A percentile compares a stretch with the other conserved stretches of the same genome.
These are phyloP conservation scores for Allobates femoralis DNA, from an alignment of 2,797 vertebrate genomes.

Conservation along the genomic window DNA sequence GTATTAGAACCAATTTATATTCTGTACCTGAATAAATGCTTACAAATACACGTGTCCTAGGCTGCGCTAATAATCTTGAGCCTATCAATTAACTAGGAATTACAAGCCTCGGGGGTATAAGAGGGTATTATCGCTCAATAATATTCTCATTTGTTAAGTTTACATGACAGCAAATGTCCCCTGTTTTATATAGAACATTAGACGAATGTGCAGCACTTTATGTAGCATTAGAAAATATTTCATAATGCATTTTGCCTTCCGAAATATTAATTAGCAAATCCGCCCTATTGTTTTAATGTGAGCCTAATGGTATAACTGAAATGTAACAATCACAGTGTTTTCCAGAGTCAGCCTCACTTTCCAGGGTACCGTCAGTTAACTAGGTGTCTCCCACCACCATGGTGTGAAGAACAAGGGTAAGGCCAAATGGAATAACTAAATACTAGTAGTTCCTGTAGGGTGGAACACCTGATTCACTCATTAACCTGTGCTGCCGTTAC, in stretches of 20 bases:
- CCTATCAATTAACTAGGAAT: slow-evolving; percentile 36
- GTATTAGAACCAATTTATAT: slow-evolving; percentile 23
- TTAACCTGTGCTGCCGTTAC: too few species aligned
- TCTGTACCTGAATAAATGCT: slow-evolving; percentile 25
- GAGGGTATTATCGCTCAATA: slow-evolving; percentile 1
- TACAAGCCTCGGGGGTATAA: slow-evolving; percentile 16
- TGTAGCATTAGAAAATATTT: background rate
- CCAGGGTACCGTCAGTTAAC: background rate
- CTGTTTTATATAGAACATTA: background rate
- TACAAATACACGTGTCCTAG: slow-evolving; percentile 1
- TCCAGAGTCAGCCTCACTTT: background rate
- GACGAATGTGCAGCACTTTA: background rate
- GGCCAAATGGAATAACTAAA: too few species aligned
- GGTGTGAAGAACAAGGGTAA: background rate
- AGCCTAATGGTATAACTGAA: background rate
- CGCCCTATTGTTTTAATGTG: background rate
- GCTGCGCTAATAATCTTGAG: background rate
- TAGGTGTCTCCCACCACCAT: background rate
- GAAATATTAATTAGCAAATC: background rate
- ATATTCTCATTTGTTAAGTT: slow-evolving; percentile 5
- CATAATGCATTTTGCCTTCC: background rate
- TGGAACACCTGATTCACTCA: too few species aligned
- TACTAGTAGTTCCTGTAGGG: too few species aligned
- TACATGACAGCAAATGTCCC: background rate
- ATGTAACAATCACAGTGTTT: background rate